These are phyloP conservation scores for Amphipyra berbera DNA, from an alignment of 2,888 invertebrate genomes.

Conservation along the genomic window DNA sequence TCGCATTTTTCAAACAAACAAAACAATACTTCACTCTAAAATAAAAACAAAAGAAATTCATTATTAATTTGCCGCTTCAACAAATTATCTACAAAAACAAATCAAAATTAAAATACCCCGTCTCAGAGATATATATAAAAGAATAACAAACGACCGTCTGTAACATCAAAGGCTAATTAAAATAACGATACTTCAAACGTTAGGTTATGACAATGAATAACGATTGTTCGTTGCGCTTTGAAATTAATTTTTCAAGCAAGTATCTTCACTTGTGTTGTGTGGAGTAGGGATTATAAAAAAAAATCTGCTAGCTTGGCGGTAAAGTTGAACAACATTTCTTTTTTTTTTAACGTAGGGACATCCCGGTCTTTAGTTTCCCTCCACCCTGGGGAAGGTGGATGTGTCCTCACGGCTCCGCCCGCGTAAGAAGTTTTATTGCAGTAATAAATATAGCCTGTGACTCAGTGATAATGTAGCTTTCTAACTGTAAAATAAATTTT, in stretches of 20 bases:
- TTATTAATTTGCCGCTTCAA: conserved; percentile 31
- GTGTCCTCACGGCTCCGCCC: no score
- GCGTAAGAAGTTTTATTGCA: no score
- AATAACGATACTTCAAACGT: conserved; percentile 66
- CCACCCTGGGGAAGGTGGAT: no score
- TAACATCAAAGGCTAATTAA: conserved; percentile 76
- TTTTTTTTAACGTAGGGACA: no score
- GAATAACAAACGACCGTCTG: conserved; percentile 62
- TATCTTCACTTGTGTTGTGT: conserved; percentile 7
- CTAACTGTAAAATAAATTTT: no score
- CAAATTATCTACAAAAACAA: conserved; percentile 48
- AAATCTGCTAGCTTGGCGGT: no score
- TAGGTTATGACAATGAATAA: conserved; percentile 79
- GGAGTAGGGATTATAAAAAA: neutral
- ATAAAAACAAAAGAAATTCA: conserved; percentile 18
- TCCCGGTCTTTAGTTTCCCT: no score
- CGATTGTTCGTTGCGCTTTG: conserved; percentile 58
- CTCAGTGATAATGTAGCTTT: no score
- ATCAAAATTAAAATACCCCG: conserved; percentile 53
- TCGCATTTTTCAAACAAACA: conserved; percentile 18
- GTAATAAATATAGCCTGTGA: no score
- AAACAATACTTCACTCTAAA: conserved; percentile 1
- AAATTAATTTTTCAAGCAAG: conserved; percentile 41
- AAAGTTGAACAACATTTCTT: no score
- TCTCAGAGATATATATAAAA: conserved; percentile 57